A percentile compares a stretch with the other conserved stretches of the same genome.
Conservation (phyloP, 2,888 invertebrate species). For the Netelia inedita region DNA sequence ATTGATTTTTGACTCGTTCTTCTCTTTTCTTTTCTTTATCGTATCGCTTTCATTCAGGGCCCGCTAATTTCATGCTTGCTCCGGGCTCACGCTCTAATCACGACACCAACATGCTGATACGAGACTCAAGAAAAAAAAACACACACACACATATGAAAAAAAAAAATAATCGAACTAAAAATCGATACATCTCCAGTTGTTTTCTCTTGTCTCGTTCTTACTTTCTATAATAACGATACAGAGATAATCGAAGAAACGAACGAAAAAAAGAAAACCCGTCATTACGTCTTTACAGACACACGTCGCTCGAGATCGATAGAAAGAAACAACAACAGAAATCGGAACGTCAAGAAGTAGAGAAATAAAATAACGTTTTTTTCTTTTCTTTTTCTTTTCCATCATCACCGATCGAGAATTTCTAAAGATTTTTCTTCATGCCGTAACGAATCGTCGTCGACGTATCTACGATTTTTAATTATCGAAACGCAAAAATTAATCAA, state of each 20-base stretch:
- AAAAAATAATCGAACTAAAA: conserved; percentile 13
- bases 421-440: too few relatives aligned
- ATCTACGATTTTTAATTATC: too few relatives aligned
- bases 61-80: conserved; percentile 41
- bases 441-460: too few relatives aligned
- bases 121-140: conserved; percentile 1
- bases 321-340: not conserved
- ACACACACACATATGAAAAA: not conserved
- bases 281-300: too few relatives aligned
- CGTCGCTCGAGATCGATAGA: too few relatives aligned
- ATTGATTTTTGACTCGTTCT: conserved; percentile 13
- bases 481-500: conserved; percentile 16
- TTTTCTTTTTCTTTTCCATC: not conserved
- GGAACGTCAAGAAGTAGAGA: not conserved
- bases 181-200: not conserved
- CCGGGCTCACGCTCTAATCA: conserved; percentile 14
- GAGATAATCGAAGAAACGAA: not conserved
- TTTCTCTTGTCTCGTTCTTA: conserved; percentile 12
- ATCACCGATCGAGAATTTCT: not conserved
- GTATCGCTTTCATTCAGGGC: conserved; percentile 49
- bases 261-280: conserved; percentile 12
- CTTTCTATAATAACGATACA: conserved; percentile 42
- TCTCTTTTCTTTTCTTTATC: conserved; percentile 11
- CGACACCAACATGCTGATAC: conserved; percentile 38
- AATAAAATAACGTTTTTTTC: too few relatives aligned